Evolutionary conservation across 2,888 invertebrate genomes (phyloP), one percentile per base, ranked within the genome.

Genomic region (Agrotis segetum): DNA sequence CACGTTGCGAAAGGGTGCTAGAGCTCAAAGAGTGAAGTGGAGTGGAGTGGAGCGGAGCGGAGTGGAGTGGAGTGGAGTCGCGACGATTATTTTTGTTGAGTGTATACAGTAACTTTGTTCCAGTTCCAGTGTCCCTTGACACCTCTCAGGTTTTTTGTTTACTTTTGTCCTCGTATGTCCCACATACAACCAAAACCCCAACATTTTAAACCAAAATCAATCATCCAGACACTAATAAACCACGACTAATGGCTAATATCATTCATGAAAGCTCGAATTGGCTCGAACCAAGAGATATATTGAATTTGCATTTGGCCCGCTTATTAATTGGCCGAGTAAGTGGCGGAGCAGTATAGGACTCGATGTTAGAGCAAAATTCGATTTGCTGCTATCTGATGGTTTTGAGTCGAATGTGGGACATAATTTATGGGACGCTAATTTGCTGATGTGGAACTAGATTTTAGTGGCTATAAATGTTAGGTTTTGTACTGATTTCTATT

Each of bases 321-420:
- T 62, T 74, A 80, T 82, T 84, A 82, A 86, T 85, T 85, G 74
- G 59, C 5, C n/a, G 9, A 67, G 71, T 82, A 83, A 84, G 75
- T 82, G 85, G 61, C 49, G 24, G 60, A 60, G 66, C 68, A 49
- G 21, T 76, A 81, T 72, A 46, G 66, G 59, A 62, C 58, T 67
- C 62, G 49, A 58, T 58, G 63, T 59, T 49, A 34, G 53, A 50
- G 65, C 68, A 62, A 81, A 84, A 84, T 84, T 85, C 71, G 74
- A 84, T 84, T 84, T 78, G 52, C 61, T 56, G 44, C n/a, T 76
- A 73, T 71, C 77, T 59, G 81, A 82, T 73, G 67, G 68, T 60
- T 70, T 40, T 19, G 50, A 67, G 46, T 82, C 67, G 60, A 75
- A 77, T 74, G 58, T 60, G 47, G 67, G 21, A 63, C 53, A 29